Evolutionary conservation across 92 coral and sea anemone genomes (phyloP), one percentile per base, ranked within the genome.

Genomic region (Bergia puertoricense): DNA sequence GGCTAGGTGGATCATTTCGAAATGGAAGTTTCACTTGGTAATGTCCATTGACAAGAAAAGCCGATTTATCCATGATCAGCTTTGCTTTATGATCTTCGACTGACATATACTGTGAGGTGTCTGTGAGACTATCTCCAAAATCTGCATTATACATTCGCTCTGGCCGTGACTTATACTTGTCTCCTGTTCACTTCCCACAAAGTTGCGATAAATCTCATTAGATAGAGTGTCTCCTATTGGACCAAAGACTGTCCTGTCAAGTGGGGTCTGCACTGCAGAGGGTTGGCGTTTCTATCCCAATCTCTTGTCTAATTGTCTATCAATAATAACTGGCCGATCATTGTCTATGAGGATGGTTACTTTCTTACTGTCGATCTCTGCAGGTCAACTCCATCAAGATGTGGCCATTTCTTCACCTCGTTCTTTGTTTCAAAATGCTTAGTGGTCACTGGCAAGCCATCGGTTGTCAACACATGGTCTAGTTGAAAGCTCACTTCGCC

Each of bases 211-310:
- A n/a, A 86, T 82, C 43, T 85, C 76, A 46, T 74, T 85, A 4
- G 81, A 76, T 2, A 77, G 65, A 6, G 81, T 1, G 39, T 88
- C 89, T 51, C 91, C 92, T 10, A 94, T 80, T 39, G 93, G 97
- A 40, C 95, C 93, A 44, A 59, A 92, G 48, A 94, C 93, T 56
- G 93, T 94, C 96, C 96, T 90, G 22, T 95, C 96, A 10, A 94
- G 77, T 13, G 92, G 91, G 16, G 95, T 94, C 59, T 76, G 90
- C 8, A 94, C 93, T 23, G 97, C 93, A 4, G 56, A 85, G 15
- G 91, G 93, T 45, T 94, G 89, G 71, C 93, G 91, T 42, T 82
- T 78, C 36, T 89, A 4, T 44, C 95, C 93, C 40, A 85, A 76
- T 67, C 89, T 90, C 89, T 84, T 88, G 44, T 92, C 92, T 57